Evolutionary conservation across 2,113 vertebrate species (phyloP).

Genomic region (Herpailurus yagouaroundi): DNA sequence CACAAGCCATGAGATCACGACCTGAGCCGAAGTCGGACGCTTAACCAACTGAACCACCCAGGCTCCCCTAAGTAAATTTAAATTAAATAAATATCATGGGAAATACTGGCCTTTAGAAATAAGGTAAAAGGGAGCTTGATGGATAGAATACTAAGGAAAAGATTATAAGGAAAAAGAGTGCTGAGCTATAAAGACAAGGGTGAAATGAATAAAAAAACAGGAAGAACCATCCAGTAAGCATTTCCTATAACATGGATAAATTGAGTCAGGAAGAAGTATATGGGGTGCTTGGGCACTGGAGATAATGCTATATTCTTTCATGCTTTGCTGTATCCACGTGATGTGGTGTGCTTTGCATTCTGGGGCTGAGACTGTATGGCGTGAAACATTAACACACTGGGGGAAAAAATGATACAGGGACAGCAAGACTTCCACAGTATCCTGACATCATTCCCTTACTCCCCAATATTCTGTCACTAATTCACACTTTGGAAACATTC

Average conservation of each 20-base stretch:
- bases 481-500: neutral
- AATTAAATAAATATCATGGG: neutral
- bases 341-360: neutral
- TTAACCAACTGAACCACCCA: too few species aligned
- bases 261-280: neutral
- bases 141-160: neutral
- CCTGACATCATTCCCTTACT: neutral
- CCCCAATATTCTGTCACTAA: neutral
- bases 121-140: neutral
- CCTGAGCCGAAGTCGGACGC: too few species aligned
- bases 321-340: neutral
- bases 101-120: neutral
- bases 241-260: neutral
- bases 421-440: neutral
- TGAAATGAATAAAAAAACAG: neutral
- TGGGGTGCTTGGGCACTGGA: fast-evolving
- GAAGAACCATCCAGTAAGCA: neutral
- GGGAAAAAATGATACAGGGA: neutral
- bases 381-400: neutral
- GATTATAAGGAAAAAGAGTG: neutral
- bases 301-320: neutral
- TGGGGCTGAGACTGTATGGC: neutral
- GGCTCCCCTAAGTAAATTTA: neutral
- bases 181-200: neutral
- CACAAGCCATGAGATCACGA: too few species aligned